phyloP scores from a whole-genome alignment of 2,797 vertebrate genomes.

The Semaprochilodus insignis region DNA sequence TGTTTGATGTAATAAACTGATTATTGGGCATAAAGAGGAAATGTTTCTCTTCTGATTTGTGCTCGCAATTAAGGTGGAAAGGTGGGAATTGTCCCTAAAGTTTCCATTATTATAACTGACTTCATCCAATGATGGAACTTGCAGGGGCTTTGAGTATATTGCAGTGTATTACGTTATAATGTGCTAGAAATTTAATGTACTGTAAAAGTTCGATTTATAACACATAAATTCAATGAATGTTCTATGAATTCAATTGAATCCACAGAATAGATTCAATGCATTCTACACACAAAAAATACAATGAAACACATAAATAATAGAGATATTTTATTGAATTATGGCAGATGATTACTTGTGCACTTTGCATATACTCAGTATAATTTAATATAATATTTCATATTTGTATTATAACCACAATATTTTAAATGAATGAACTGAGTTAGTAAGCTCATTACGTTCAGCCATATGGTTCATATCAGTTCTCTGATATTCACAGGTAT shows the following conservation, averaged over 20 bases:
- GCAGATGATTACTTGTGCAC: neutral
- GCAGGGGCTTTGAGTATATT: no score
- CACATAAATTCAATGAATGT: no score
- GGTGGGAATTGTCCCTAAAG: neutral
- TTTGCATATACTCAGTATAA: neutral
- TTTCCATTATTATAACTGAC: neutral
- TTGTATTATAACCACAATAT: neutral
- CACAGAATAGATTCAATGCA: no score
- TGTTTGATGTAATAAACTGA: conserved; percentile 72
- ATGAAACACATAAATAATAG: neutral
- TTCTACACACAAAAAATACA: neutral
- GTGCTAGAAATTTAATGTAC: no score
- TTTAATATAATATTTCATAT: neutral
- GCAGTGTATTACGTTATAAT: no score
- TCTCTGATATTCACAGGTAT: neutral
- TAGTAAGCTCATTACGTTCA: neutral
- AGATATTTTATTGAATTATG: neutral
- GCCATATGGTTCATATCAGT: neutral
- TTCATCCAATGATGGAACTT: neutral
- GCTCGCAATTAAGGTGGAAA: conserved; percentile 15
- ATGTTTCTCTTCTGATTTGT: conserved; percentile 59
- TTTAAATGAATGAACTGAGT: neutral
- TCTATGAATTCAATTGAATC: no score
- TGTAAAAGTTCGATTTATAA: no score
- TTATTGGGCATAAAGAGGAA: conserved; percentile 65